Conservation (phyloP, 2,888 invertebrate species). For the Geotrupes spiniger region DNA sequence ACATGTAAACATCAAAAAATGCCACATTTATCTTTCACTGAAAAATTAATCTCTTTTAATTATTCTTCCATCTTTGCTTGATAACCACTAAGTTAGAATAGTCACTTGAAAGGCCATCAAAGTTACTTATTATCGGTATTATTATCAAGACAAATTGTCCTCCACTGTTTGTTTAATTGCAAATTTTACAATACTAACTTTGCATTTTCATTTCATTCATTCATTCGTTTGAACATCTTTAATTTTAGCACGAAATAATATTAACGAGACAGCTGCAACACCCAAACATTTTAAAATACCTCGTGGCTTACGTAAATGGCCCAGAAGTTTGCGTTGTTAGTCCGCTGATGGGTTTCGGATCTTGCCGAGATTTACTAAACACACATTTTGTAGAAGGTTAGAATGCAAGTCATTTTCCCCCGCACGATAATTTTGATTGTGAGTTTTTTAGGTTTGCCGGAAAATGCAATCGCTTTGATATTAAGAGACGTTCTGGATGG, state of each 20-base stretch:
- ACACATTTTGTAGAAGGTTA: constrained; percentile 65
- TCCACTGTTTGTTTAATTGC: too few relatives aligned
- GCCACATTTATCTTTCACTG: too few relatives aligned
- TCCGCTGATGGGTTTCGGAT: constrained; percentile 82
- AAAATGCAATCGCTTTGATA: constrained; percentile 76
- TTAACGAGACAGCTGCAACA: constrained; percentile 76
- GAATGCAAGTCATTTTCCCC: constrained; percentile 5
- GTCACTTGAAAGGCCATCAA: too few relatives aligned
- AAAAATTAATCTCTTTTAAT: too few relatives aligned
- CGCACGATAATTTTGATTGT: neutral
- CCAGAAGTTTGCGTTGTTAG: constrained; percentile 75
- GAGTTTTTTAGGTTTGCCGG: constrained; percentile 69
- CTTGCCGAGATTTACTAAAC: constrained; percentile 74
- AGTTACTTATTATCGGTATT: too few relatives aligned
- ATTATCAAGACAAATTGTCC: too few relatives aligned
- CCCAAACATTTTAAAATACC: constrained; percentile 72
- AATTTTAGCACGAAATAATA: constrained; percentile 73
- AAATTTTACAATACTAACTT: too few relatives aligned
- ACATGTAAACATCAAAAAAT: too few relatives aligned
- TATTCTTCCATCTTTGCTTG: too few relatives aligned
- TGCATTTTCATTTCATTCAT: too few relatives aligned
- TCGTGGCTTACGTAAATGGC: constrained; percentile 74
- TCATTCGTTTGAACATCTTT: too few relatives aligned
- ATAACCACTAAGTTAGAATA: too few relatives aligned
- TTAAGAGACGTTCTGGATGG: constrained; percentile 75